Evolutionary conservation across 1,140 invertebrate species (phyloP), one percentile per base, ranked within the genome.

Genomic region (Drosophila triauraria): DNA sequence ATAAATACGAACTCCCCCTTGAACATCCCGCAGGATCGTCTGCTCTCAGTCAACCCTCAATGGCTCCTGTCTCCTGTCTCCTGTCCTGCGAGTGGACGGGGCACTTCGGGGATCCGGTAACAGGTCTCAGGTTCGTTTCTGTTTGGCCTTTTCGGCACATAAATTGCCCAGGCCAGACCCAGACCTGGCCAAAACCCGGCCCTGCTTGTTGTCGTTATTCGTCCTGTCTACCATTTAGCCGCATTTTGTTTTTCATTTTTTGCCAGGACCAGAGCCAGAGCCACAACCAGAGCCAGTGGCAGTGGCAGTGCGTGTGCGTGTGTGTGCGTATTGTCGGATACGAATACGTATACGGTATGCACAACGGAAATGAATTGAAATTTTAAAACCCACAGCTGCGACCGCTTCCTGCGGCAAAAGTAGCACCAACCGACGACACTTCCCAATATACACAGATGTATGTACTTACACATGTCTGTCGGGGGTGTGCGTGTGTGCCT

Each of bases 301-400:
- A 20, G 27, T 6, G 27, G 5, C 27, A 30, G 61, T 54, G 30
- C 25, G 42, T 64, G 56, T 47, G 46, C 32, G 42, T 62, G 46
- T 58, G 12, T 42, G 61, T 63, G 27, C 17, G 53, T 56, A 40
- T 38, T 40, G 35, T 56, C n/a, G 50, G 50, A 51, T 51, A 51
- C 51, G 51, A 9, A 48, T 35, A 35, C 44, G 56, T 57, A 64
- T 53, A 77, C 69, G 69, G 82, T 75, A 78, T 85, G 82, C 78
- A 85, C 82, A 85, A 88, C 84, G 84, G 85, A 88, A 90, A 88
- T 88, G 84, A 88, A 88, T 88, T 88, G 84, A 88, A 88, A 88
- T 88, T 88, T 88, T 88, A 88, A 88, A 88, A 85, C 84, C 84
- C 85, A 88, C 84, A 88, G 84, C 84, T 88, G 84, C 84, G 84